Percentiles rank a stretch among this genome's conserved stretches.
Evolutionary conservation across 2,888 invertebrate species (phyloP).

Genomic region (Ferdinandea cuprea): DNA sequence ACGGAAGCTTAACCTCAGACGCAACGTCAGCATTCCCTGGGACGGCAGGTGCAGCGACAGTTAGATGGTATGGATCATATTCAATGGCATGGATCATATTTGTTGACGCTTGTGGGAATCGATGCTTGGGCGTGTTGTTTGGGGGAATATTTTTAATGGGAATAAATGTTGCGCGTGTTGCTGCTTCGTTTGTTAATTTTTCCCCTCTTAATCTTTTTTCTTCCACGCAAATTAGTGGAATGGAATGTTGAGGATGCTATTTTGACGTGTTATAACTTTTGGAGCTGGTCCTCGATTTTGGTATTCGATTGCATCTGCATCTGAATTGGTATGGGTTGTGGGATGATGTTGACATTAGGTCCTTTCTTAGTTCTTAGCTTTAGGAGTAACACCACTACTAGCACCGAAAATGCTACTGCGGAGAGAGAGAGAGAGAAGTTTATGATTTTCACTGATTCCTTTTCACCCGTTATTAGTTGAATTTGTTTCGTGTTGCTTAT

Average conservation of each 20-base stretch:
- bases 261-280: too few species aligned
- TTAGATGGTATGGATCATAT: too few species aligned
- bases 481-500: constrained; percentile 17
- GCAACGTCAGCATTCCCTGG: too few species aligned
- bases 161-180: neutral
- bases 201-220: too few species aligned
- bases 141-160: neutral
- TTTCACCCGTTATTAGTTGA: constrained; percentile 3
- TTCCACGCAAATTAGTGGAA: too few species aligned
- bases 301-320: neutral
- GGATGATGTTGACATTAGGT: neutral
- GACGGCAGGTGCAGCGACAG: neutral
- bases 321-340: too few species aligned
- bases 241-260: too few species aligned
- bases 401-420: neutral
- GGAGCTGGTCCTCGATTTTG: too few species aligned
- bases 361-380: constrained; percentile 6
- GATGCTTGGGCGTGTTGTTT: constrained; percentile 2
- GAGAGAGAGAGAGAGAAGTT: constrained; percentile 10
- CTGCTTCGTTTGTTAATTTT: neutral
- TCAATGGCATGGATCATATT: neutral
- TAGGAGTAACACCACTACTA: neutral
- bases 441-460: neutral
- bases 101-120: constrained; percentile 6
- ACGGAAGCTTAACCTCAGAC: too few species aligned